phyloP scores from a whole-genome alignment of 1,140 invertebrate species.

The Cydia amplana region DNA sequence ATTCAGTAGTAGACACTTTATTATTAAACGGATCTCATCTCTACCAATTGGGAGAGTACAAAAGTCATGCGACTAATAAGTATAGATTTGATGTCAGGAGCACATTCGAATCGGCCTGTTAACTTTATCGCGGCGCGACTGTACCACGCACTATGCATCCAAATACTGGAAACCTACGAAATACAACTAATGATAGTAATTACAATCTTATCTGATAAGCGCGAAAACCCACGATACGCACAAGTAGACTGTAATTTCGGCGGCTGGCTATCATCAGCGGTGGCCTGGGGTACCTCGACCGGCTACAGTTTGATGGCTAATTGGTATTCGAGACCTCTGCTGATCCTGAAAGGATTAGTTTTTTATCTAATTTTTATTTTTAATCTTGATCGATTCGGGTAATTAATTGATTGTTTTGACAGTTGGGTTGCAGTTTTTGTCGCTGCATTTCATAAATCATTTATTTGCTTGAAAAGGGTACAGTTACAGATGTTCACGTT shows the following conservation, averaged over 20 bases:
- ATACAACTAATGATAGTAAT: slow-evolving; percentile 8
- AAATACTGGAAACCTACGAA: too few relatives aligned
- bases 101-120: too few relatives aligned
- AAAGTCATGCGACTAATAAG: too few relatives aligned
- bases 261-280: slow-evolving; percentile 66
- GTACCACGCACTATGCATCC: too few relatives aligned
- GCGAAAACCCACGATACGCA: slow-evolving; percentile 52
- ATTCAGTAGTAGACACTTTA: too few relatives aligned
- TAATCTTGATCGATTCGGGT: slow-evolving; percentile 67
- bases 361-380: slow-evolving; percentile 69
- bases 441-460: too few relatives aligned
- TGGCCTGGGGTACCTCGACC: slow-evolving; percentile 73
- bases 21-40: too few relatives aligned
- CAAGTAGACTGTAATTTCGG: slow-evolving; percentile 59
- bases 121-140: too few relatives aligned
- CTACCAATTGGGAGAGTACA: too few relatives aligned
- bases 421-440: background rate
- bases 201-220: slow-evolving; percentile 56
- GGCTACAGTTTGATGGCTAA: slow-evolving; percentile 54
- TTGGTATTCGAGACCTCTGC: slow-evolving; percentile 79
- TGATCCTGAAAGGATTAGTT: slow-evolving; percentile 67
- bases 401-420: slow-evolving; percentile 57
- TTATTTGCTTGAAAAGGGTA: too few relatives aligned
- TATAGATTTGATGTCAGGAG: too few relatives aligned
- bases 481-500: too few relatives aligned